Percentiles rank a stretch among this genome's conserved stretches.
Evolutionary conservation across 2,888 invertebrate species (phyloP).

Genomic region (Parnassius smintheus): DNA sequence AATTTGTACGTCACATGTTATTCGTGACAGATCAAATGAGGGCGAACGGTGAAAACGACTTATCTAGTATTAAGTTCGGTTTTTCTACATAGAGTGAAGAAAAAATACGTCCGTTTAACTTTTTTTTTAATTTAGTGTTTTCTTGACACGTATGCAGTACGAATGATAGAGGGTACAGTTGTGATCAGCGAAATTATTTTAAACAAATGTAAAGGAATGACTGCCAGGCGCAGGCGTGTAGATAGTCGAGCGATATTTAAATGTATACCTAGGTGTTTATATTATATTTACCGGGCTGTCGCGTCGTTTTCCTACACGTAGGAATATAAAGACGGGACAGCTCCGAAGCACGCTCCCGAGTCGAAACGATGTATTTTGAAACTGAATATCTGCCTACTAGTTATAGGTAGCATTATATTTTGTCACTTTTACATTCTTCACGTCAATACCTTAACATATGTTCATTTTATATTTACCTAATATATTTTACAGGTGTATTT

Average conservation of each 20-base stretch:
- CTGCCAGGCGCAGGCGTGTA: conserved; percentile 43
- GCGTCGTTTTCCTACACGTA: conserved; percentile 17
- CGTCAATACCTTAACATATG: background rate
- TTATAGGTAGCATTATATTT: background rate
- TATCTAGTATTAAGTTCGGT: conserved; percentile 8
- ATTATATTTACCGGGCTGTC: conserved; percentile 26
- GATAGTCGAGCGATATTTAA: conserved; percentile 39
- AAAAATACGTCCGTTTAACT: conserved; percentile 14
- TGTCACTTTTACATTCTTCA: background rate
- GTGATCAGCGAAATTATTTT: background rate
- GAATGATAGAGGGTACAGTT: background rate
- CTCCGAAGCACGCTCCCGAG: conserved; percentile 14
- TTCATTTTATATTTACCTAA: too few relatives aligned
- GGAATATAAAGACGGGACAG: conserved; percentile 9
- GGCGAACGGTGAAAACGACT: conserved; percentile 2
- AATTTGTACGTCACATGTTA: background rate
- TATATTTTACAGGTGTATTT: too few relatives aligned
- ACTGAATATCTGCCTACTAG: background rate
- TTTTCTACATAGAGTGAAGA: conserved; percentile 11
- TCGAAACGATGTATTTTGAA: conserved; percentile 12
- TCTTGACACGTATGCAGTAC: conserved; percentile 5
- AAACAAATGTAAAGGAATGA: background rate
- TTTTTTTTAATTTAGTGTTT: conserved; percentile 11
- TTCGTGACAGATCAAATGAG: conserved; percentile 12
- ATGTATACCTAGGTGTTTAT: conserved; percentile 27